A percentile compares a stretch with the other conserved stretches of the same genome.
These are phyloP conservation scores for Epistrophella euchroma DNA, from an alignment of 2,888 invertebrate genomes.

Conservation along the genomic window DNA sequence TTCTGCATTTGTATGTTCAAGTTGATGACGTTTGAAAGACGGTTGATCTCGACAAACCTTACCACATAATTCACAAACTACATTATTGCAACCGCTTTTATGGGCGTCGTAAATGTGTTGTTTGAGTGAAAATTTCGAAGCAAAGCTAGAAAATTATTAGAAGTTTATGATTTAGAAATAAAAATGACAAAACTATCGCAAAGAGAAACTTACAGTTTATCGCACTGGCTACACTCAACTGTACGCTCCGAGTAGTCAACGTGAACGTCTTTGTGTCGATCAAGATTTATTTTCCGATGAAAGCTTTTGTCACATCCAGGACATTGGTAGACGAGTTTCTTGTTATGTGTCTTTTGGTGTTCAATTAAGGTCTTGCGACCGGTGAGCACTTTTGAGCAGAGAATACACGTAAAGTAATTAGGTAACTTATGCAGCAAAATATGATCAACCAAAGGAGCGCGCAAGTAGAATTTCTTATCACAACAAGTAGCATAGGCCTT, in stretches of 20 bases:
- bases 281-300: conserved; percentile 22
- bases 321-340: conserved; percentile 18
- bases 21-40: conserved; percentile 79
- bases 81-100: conserved; percentile 75
- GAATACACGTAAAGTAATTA: conserved; percentile 25
- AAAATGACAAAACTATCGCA: not conserved
- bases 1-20: conserved; percentile 79
- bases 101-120: conserved; percentile 81
- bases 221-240: not conserved
- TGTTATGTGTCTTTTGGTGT: conserved; percentile 19
- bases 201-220: conserved; percentile 11
- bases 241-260: conserved; percentile 20
- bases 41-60: conserved; percentile 79
- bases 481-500: conserved; percentile 21
- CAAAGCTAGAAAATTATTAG: conserved; percentile 76
- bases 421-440: conserved; percentile 22
- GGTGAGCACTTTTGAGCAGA: conserved; percentile 13
- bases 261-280: conserved; percentile 24
- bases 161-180: not conserved
- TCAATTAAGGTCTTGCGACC: conserved; percentile 8
- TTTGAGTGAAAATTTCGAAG: conserved; percentile 79
- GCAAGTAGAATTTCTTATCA: not conserved
- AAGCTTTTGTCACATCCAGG: conserved; percentile 16
- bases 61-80: conserved; percentile 81
- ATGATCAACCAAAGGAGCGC: conserved; percentile 28